These are phyloP conservation scores for Acleris emargana DNA, from an alignment of 2,888 invertebrate genomes.

Conservation along the genomic window DNA sequence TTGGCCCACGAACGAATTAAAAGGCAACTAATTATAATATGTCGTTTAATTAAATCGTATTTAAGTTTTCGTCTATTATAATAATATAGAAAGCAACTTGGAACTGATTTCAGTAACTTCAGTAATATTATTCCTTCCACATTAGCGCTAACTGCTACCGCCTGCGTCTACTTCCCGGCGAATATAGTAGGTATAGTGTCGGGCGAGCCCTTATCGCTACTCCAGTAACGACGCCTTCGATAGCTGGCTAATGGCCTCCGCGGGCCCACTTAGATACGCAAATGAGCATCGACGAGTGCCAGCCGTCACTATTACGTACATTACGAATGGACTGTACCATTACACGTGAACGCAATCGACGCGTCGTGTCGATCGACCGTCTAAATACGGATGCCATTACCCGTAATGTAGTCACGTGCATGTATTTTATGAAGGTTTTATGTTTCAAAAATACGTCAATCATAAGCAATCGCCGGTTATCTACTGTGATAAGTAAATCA, in stretches of 20 bases:
- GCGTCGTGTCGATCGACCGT: conserved; percentile 15
- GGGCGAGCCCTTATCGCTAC: conserved; percentile 75
- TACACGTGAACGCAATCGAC: conserved; percentile 49
- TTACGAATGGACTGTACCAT: conserved; percentile 54
- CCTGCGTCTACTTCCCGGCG: conserved; percentile 31
- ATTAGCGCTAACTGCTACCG: conserved; percentile 32
- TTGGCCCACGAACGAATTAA: too few relatives aligned
- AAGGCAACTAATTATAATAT: too few relatives aligned
- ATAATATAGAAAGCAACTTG: neutral
- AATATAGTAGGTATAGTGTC: conserved; percentile 60
- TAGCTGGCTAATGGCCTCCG: conserved; percentile 80
- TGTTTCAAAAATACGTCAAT: neutral
- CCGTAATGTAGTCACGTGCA: conserved; percentile 25
- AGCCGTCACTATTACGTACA: conserved; percentile 61
- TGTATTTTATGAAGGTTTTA: neutral
- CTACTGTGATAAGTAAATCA: neutral
- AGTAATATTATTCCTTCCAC: conserved; percentile 20
- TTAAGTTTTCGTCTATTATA: too few relatives aligned
- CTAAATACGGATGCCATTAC: conserved; percentile 31
- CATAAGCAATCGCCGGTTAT: neutral
- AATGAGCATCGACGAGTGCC: conserved; percentile 77
- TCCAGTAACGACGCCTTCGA: conserved; percentile 81
- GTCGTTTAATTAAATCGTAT: too few relatives aligned
- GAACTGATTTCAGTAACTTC: conserved; percentile 1
- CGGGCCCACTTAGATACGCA: conserved; percentile 82